Evolutionary conservation across 2,797 vertebrate genomes (phyloP).

Genomic region (Pseudopleuronectes americanus): DNA sequence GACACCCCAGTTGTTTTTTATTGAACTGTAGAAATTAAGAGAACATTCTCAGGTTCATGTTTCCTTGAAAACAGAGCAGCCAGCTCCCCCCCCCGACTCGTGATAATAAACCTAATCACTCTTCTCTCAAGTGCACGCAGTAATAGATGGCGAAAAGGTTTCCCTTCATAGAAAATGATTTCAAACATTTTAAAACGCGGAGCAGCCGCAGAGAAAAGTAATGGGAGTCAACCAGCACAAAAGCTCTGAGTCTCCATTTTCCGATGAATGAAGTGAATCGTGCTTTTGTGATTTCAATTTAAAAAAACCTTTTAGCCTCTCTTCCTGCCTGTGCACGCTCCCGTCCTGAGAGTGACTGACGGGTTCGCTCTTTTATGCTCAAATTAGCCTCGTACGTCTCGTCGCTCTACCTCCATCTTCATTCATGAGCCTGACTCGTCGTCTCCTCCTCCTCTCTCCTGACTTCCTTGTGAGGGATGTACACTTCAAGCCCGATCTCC

Average conservation of each 20-base stretch:
- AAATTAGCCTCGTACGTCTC: constrained; percentile 9
- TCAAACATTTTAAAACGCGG: neutral
- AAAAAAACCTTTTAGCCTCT: constrained; percentile 27
- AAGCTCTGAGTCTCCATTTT: neutral
- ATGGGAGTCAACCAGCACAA: neutral
- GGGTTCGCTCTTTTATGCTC: constrained; percentile 1
- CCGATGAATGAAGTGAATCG: constrained; percentile 14
- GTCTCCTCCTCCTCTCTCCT: neutral
- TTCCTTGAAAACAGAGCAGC: neutral
- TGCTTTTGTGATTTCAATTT: constrained; percentile 5
- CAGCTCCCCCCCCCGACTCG: neutral
- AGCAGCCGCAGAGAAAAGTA: constrained; percentile 3
- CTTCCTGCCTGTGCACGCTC: neutral
- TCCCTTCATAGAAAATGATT: neutral
- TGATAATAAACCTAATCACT: constrained; percentile 12
- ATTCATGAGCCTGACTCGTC: neutral
- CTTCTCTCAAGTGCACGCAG: neutral
- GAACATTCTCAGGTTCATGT: neutral
- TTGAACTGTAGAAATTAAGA: constrained; percentile 13
- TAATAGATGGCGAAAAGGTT: neutral
- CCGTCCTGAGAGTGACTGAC: constrained; percentile 1
- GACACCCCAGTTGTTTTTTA: constrained; percentile 1
- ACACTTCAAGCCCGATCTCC: neutral
- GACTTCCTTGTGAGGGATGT: neutral
- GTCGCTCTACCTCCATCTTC: constrained; percentile 1